Evolutionary conservation across 2,113 vertebrate genomes (phyloP).

Genomic region (Uria lomvia): DNA sequence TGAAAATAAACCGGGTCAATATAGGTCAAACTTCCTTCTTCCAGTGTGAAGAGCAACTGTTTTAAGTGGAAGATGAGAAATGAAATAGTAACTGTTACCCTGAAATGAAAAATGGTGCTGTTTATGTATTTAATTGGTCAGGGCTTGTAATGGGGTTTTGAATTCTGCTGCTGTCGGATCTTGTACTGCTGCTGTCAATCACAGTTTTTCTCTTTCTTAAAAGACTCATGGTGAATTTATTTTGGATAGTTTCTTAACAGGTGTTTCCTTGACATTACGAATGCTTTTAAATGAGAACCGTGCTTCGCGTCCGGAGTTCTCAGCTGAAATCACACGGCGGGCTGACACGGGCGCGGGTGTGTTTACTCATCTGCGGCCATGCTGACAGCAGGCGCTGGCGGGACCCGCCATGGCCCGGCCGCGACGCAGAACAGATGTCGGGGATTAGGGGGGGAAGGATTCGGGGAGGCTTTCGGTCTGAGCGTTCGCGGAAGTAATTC

Average conservation of each 20-base stretch:
- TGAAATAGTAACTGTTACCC: background rate
- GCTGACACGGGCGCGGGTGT: background rate
- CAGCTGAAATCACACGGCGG: slow-evolving; percentile 60
- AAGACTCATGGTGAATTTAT: slow-evolving; percentile 37
- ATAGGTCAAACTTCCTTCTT: background rate
- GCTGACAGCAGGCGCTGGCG: slow-evolving; percentile 57
- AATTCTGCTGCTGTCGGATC: slow-evolving; percentile 15
- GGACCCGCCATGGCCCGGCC: slow-evolving; percentile 26
- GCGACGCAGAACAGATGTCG: slow-evolving; percentile 69
- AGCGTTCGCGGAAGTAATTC: slow-evolving; percentile 59
- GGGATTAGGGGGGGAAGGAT: slow-evolving; percentile 66
- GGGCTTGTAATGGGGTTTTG: background rate
- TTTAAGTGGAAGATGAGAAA: slow-evolving; percentile 30
- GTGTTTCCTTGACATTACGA: slow-evolving; percentile 64
- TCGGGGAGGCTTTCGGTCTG: background rate
- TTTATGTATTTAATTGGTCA: slow-evolving; percentile 38
- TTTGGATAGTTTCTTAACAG: slow-evolving; percentile 67
- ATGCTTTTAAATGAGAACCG: slow-evolving; percentile 30
- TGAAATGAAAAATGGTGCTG: slow-evolving; percentile 1
- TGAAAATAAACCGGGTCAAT: background rate
- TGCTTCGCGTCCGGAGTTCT: slow-evolving; percentile 4
- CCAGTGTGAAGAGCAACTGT: background rate
- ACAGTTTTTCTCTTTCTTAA: background rate
- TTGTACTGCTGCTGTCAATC: slow-evolving; percentile 30
- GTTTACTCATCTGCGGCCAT: slow-evolving; percentile 67